Evolutionary conservation across 1,140 invertebrate genomes (phyloP).

Genomic region (Aphis craccivora): DNA sequence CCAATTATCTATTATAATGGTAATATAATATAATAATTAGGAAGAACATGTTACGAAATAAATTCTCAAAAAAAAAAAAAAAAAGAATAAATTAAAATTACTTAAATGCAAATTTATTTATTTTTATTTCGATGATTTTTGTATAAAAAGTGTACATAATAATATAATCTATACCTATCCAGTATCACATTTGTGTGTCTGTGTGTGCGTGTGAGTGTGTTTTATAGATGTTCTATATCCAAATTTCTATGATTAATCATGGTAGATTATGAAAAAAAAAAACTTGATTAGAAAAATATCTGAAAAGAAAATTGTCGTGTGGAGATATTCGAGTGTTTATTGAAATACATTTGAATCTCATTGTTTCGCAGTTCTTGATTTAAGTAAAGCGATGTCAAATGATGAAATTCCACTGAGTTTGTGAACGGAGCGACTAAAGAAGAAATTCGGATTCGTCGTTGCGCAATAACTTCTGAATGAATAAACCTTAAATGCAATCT

Average conservation of each 20-base stretch:
- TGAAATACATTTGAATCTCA: no score
- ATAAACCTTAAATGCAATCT: not conserved
- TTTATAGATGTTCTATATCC: not conserved
- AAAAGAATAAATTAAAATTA: no score
- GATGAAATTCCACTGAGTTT: not conserved
- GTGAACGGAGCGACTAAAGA: not conserved
- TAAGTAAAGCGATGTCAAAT: not conserved
- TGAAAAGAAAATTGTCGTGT: not conserved
- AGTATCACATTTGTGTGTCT: no score
- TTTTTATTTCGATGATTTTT: no score
- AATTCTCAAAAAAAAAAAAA: no score
- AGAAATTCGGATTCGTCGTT: slow-evolving; percentile 23
- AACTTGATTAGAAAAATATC: not conserved
- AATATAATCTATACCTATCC: no score
- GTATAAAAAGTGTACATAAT: no score
- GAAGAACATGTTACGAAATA: no score
- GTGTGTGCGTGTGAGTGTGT: no score
- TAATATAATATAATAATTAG: no score
- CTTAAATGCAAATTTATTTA: no score
- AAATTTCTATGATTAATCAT: not conserved
- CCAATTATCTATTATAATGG: no score
- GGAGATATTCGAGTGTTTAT: not conserved
- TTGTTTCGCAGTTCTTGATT: not conserved
- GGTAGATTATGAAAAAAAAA: accelerated
- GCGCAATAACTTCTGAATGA: slow-evolving; percentile 12